phyloP scores from a whole-genome alignment of 2,113 vertebrate species.

The Zosterops lateralis region DNA sequence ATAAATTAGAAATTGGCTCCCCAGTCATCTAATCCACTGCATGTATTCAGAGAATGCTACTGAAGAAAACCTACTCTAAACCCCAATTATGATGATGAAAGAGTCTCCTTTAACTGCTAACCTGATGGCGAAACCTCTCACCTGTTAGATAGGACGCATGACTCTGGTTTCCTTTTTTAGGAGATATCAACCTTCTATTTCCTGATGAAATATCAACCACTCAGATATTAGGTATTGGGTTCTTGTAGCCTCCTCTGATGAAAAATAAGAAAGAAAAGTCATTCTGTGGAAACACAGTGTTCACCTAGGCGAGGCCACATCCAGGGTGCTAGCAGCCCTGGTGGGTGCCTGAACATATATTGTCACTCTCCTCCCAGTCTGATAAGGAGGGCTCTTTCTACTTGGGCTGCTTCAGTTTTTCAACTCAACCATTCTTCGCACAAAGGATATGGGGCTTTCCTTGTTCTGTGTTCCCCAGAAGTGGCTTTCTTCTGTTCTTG shows the following conservation, averaged over 20 bases:
- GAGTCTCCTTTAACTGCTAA: neutral
- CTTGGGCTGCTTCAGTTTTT: neutral
- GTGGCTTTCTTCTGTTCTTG: neutral
- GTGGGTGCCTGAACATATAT: neutral
- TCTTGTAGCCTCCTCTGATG: neutral
- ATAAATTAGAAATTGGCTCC: neutral
- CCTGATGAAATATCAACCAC: neutral
- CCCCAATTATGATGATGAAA: neutral
- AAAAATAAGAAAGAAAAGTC: neutral
- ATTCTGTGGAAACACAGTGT: neutral
- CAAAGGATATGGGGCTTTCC: neutral
- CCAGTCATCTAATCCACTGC: neutral
- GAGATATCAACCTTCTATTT: neutral
- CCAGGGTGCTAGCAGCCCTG: neutral
- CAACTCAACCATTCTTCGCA: neutral
- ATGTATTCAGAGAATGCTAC: neutral
- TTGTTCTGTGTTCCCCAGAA: neutral
- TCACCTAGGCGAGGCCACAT: neutral
- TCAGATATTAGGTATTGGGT: neutral
- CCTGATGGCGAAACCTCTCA: neutral
- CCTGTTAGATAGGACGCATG: fast-evolving
- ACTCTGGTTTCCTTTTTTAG: neutral
- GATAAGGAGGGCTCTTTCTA: neutral
- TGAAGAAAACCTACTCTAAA: neutral
- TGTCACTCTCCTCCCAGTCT: neutral